Evolutionary conservation across 64 coral and sea anemone genomes (phyloP).

Genomic region (Montipora efflorescens): DNA sequence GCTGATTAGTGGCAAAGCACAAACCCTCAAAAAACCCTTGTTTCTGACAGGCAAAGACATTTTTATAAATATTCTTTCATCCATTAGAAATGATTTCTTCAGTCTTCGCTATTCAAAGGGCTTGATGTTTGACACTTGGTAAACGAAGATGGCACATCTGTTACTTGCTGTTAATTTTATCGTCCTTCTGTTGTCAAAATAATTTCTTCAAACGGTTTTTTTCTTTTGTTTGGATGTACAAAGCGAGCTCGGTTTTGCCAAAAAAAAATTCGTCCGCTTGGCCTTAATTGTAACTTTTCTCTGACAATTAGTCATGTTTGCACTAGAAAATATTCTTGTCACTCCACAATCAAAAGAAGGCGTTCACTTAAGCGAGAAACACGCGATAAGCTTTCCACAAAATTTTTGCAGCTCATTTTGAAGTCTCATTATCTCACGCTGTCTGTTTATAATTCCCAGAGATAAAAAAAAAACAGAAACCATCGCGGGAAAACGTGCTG

Average conservation of each 20-base stretch:
- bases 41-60: constrained; percentile 47
- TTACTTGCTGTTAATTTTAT: constrained; percentile 98
- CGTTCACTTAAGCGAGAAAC: constrained; percentile 70
- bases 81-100: constrained; percentile 47
- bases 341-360: constrained; percentile 80
- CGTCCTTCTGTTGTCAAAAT: constrained; percentile 91
- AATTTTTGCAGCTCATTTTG: constrained; percentile 72
- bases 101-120: constrained; percentile 40
- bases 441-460: constrained; percentile 68
- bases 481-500: constrained; percentile 61
- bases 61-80: constrained; percentile 59
- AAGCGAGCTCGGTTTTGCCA: constrained; percentile 42
- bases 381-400: constrained; percentile 72
- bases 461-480: constrained; percentile 68
- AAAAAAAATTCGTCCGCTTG: constrained; percentile 73
- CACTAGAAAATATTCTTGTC: constrained; percentile 79
- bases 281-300: constrained; percentile 97
- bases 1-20: constrained; percentile 28
- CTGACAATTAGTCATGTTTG: constrained; percentile 97
- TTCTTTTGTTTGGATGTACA: constrained; percentile 81
- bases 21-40: constrained; percentile 26
- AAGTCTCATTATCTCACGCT: constrained; percentile 76
- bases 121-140: constrained; percentile 80
- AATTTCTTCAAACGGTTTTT: constrained; percentile 83
- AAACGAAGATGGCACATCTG: constrained; percentile 99